Percentiles rank a stretch among this genome's conserved stretches.
These are phyloP conservation scores for Galleria mellonella DNA, from an alignment of 1,140 invertebrate genomes.

Conservation along the genomic window DNA sequence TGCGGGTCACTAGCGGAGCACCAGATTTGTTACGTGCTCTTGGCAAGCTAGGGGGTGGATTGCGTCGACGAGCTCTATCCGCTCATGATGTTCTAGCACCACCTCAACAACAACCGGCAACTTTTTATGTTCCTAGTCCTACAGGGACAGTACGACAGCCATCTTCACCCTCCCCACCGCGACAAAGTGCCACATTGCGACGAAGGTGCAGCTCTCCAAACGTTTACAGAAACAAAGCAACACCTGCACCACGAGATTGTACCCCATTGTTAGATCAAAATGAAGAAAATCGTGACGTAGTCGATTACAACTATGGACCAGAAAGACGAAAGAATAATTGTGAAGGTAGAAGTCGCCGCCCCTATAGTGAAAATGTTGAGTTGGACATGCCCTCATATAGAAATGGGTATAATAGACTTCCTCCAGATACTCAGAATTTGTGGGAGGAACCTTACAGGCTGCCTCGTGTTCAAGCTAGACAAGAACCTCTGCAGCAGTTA, in stretches of 20 bases:
- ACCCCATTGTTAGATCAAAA: conserved; percentile 45
- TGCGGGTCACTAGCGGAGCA: conserved; percentile 76
- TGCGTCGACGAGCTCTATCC: conserved; percentile 78
- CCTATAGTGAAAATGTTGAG: conserved; percentile 68
- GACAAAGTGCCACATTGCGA: conserved; percentile 47
- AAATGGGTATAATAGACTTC: conserved; percentile 52
- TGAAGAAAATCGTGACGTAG: conserved; percentile 55
- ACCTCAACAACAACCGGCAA: conserved; percentile 69
- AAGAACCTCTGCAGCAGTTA: conserved; percentile 53
- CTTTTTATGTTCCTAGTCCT: conserved; percentile 82
- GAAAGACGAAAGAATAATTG: conserved; percentile 44
- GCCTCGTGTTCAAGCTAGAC: conserved; percentile 50
- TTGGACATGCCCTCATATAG: conserved; percentile 42
- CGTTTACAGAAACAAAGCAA: conserved; percentile 54
- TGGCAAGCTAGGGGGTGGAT: conserved; percentile 79
- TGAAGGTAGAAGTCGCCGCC: conserved; percentile 49
- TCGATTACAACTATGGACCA: conserved; percentile 46
- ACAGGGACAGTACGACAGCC: conserved; percentile 39
- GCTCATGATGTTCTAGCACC: conserved; percentile 79
- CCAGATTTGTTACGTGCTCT: conserved; percentile 80
- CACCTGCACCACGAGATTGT: conserved; percentile 31
- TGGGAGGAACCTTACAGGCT: conserved; percentile 63
- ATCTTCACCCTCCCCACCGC: conserved; percentile 46
- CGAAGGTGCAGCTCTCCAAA: conserved; percentile 67
- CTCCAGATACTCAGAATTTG: conserved; percentile 38